Evolutionary conservation across 2,113 vertebrate species (phyloP).

Genomic region (Marcusenius ussheri): DNA sequence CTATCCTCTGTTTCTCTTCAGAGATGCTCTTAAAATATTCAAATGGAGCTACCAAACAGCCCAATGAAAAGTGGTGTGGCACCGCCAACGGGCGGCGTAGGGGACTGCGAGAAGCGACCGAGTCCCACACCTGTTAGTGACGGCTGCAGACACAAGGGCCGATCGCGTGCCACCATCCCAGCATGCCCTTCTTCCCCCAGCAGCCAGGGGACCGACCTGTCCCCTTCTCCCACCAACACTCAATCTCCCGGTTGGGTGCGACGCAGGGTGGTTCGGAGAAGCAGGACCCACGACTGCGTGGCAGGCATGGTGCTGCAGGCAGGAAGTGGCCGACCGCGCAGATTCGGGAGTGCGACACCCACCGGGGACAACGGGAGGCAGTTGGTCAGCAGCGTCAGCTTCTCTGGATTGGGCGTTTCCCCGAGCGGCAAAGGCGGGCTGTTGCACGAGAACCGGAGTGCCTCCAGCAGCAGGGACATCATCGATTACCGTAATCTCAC

Average conservation of each 20-base stretch:
- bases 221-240: background rate
- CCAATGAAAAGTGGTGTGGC: background rate
- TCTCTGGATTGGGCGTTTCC: slow-evolving; percentile 52
- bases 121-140: background rate
- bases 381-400: slow-evolving; percentile 65
- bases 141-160: background rate
- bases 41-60: slow-evolving; percentile 30
- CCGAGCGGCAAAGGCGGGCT: slow-evolving; percentile 38
- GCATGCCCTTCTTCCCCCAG: background rate
- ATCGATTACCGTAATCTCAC: slow-evolving; percentile 74
- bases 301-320: slow-evolving; percentile 33
- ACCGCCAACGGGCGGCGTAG: background rate
- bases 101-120: background rate
- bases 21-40: slow-evolving; percentile 21
- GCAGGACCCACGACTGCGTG: slow-evolving; percentile 65
- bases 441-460: slow-evolving; percentile 41
- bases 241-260: slow-evolving; percentile 1
- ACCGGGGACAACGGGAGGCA: slow-evolving; percentile 30
- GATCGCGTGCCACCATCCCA: background rate
- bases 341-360: slow-evolving; percentile 7
- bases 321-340: slow-evolving; percentile 28
- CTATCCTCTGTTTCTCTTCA: slow-evolving; percentile 4
- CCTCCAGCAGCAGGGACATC: slow-evolving; percentile 56
- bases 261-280: slow-evolving; percentile 60
- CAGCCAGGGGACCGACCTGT: background rate